Evolutionary conservation across 2,888 invertebrate genomes (phyloP).

Genomic region (Perithous albicinctus): DNA sequence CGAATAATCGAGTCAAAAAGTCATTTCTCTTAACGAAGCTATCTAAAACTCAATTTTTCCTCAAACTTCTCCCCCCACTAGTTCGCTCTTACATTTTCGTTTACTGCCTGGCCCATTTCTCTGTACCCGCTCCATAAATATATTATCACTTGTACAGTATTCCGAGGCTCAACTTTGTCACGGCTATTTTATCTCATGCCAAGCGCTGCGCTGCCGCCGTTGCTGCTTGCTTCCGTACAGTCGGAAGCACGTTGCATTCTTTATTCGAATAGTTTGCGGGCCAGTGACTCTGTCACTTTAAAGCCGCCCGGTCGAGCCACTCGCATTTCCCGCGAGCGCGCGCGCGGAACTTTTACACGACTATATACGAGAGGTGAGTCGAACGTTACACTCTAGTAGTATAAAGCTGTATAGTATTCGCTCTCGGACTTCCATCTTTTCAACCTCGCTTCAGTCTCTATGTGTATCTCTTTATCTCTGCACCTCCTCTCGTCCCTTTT

Average conservation of each 20-base stretch:
- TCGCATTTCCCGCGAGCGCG: constrained; percentile 21
- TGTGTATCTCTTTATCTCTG: constrained; percentile 17
- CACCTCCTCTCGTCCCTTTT: constrained; percentile 30
- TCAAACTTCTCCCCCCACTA: neutral
- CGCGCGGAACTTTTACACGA: constrained; percentile 40
- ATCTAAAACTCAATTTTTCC: constrained; percentile 27
- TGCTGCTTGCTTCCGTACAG: constrained; percentile 24
- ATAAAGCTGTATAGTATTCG: constrained; percentile 11
- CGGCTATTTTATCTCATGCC: constrained; percentile 55
- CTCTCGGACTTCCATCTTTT: constrained; percentile 23
- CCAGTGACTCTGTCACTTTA: constrained; percentile 61
- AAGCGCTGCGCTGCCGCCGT: constrained; percentile 10
- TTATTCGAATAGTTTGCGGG: constrained; percentile 57
- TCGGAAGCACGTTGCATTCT: constrained; percentile 61
- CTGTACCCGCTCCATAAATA: constrained; percentile 34
- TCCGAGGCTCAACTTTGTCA: constrained; percentile 51
- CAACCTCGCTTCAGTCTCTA: constrained; percentile 1
- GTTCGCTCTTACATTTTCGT: constrained; percentile 12
- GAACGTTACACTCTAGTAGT: constrained; percentile 11
- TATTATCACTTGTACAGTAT: constrained; percentile 51
- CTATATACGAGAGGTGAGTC: constrained; percentile 17
- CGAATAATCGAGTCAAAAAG: constrained; percentile 15
- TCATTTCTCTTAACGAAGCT: constrained; percentile 1
- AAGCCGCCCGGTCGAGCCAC: constrained; percentile 64
- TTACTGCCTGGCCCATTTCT: neutral